Conservation (phyloP, 92 coral and sea anemone species). For the Scolanthus callimorphus region DNA sequence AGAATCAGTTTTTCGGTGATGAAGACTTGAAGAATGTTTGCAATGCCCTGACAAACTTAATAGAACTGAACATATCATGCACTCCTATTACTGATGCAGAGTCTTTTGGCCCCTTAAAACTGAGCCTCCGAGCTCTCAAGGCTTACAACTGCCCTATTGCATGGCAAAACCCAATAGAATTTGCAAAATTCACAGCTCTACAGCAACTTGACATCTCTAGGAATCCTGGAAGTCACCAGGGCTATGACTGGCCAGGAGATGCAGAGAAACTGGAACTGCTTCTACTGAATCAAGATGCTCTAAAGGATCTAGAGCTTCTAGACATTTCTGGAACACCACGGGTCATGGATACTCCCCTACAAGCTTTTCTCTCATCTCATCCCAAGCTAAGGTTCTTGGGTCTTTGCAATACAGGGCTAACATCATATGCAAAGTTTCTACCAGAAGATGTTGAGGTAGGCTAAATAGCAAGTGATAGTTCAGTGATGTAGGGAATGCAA, state of each 20-base stretch:
- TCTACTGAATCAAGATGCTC: constrained; percentile 14
- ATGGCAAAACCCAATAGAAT: constrained; percentile 51
- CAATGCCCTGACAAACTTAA: constrained; percentile 28
- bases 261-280: constrained; percentile 49
- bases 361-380: constrained; percentile 47
- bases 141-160: constrained; percentile 67
- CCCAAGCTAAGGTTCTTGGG: constrained; percentile 74
- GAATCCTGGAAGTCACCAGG: constrained; percentile 26
- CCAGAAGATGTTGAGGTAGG: constrained; percentile 59
- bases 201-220: constrained; percentile 69
- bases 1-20: constrained; percentile 18
- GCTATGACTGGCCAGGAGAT: constrained; percentile 48
- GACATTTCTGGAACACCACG: constrained; percentile 67
- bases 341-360: constrained; percentile 40
- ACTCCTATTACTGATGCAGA: constrained; percentile 37
- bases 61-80: constrained; percentile 54
- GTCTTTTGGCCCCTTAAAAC: constrained; percentile 41
- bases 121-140: constrained; percentile 41
- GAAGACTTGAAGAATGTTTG: constrained; percentile 23
- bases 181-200: constrained; percentile 36
- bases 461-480: no score
- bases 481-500: no score
- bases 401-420: constrained; percentile 59
- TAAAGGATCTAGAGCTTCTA: constrained; percentile 35
- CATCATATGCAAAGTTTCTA: constrained; percentile 43